Conservation (phyloP, 2,113 vertebrate genomes). For the Pseudolaguvia tuberculata region DNA sequence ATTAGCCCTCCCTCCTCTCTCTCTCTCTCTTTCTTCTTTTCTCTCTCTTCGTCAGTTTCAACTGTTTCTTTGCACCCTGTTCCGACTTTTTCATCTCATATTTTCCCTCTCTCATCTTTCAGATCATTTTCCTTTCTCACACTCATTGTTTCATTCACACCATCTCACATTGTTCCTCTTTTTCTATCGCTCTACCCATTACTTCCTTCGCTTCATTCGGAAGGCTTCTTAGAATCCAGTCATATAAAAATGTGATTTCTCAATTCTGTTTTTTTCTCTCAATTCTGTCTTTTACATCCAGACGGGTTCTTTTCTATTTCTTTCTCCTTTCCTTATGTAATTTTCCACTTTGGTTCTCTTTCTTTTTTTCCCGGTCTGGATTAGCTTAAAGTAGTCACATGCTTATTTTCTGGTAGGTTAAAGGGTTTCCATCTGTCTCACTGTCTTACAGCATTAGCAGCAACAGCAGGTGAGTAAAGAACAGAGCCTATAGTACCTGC, state of each 20-base stretch:
- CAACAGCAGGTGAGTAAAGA: not conserved
- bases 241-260: not conserved
- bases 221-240: not conserved
- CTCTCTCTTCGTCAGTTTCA: too few relatives aligned
- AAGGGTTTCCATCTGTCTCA: not conserved
- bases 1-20: too few relatives aligned
- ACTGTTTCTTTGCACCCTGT: too few relatives aligned
- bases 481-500: slow-evolving; percentile 78
- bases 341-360: not conserved
- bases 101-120: not conserved
- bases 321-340: not conserved
- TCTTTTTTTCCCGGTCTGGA: not conserved
- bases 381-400: not conserved
- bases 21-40: too few relatives aligned
- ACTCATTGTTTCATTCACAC: not conserved
- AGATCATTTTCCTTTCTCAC: not conserved
- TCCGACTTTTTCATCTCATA: too few relatives aligned
- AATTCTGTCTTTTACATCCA: not conserved
- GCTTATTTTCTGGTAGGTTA: not conserved
- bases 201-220: not conserved
- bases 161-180: not conserved
- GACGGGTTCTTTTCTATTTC: not conserved
- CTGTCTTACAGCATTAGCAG: not conserved
- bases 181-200: not conserved
- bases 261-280: not conserved